Percentiles rank a stretch among this genome's conserved stretches.
These are phyloP conservation scores for Rhagologus leucostigma DNA, from an alignment of 2,113 vertebrate genomes.

Conservation along the genomic window DNA sequence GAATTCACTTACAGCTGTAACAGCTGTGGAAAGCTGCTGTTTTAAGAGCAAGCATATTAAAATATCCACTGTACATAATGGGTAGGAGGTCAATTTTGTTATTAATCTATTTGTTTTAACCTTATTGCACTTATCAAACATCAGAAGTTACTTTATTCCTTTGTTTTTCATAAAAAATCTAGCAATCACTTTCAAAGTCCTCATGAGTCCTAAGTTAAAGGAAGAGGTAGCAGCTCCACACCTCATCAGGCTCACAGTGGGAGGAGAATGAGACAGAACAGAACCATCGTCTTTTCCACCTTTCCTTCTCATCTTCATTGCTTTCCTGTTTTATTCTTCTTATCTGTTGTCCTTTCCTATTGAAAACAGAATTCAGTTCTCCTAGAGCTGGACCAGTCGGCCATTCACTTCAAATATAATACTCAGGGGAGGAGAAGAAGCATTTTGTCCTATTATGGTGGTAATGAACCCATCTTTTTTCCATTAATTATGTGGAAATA, in stretches of 20 bases:
- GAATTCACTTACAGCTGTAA: background rate
- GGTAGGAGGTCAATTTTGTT: background rate
- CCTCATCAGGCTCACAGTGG: background rate
- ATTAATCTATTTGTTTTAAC: background rate
- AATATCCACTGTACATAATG: accelerated
- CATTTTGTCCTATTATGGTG: background rate
- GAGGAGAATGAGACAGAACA: background rate
- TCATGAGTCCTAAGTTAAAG: background rate
- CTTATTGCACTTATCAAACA: background rate
- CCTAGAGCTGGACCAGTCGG: background rate
- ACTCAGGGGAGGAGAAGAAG: background rate
- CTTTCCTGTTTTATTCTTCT: background rate
- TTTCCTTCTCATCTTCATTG: background rate
- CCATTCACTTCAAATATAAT: background rate
- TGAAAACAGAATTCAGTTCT: background rate
- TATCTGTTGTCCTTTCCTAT: background rate
- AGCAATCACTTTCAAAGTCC: background rate
- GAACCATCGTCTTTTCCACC: background rate
- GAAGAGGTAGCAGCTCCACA: background rate
- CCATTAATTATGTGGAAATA: background rate
- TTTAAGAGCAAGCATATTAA: background rate
- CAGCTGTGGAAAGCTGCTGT: background rate
- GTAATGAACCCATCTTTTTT: background rate
- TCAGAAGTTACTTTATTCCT: background rate
- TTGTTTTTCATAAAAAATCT: background rate